Base-by-base conservation (phyloP, 2,113 vertebrate genomes). In the Mola mola region DNA sequence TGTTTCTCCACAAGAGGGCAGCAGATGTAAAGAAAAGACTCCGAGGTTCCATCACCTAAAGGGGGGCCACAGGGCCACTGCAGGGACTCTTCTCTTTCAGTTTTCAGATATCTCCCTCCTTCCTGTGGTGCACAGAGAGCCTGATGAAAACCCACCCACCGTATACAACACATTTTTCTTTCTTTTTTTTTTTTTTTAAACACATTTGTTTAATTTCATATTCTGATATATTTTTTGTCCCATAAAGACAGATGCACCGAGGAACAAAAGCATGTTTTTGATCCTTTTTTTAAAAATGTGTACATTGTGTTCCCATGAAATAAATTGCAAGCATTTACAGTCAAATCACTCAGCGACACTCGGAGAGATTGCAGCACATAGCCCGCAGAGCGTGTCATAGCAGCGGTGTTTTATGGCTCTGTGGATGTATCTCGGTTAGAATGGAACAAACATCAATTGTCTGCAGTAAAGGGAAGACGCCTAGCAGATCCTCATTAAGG, bases 1-100 rank as follows among this genome's bases (percentile, higher is more conserved):
- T 28, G 1, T 56, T 40, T 48, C 0, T 28, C 80, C 89, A 84
- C 81, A 66, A 75, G 87, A 19, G 58, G 87, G 83, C 81, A 86
- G 81, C 68, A 90, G 25, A 46, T 49, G 6, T 37, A 43, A 48
- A 79, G 63, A 67, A 52, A 71, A 61, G 0, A 9, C 13, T 59
- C 9, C n/a, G 8, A 41, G 8, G n/a, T 26, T 22, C 21, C 21
- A 36, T 4, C 31, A 17, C 51, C 47, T 16, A 6, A 51, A 29
- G 7, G n/a, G 43, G 43, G 16, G 21, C 31, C 42, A 41, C 34
- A 43, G 29, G 31, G 26, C 46, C 0, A 8, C 24, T 38, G 25
- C 0, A 5, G 21, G 9, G 41, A 21, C 31, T 58, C 8, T 47
- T 57, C 20, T 56, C 10, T 43, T 33, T 48, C n/a, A 24, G 13